phyloP scores from a whole-genome alignment of 2,888 invertebrate genomes.

The Aleiodes leptofemur region DNA sequence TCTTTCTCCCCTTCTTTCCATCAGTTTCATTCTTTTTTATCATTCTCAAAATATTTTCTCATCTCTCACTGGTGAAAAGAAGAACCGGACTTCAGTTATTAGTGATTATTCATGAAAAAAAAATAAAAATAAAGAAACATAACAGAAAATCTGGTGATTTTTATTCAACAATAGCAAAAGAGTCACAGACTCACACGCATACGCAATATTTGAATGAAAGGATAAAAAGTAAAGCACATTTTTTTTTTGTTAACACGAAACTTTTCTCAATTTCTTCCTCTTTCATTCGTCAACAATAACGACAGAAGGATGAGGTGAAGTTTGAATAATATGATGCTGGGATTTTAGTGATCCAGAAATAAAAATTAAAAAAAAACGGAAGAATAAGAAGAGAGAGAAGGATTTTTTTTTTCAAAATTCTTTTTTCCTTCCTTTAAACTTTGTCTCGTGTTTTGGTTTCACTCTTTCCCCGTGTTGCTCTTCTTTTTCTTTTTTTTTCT shows the following conservation, averaged over 20 bases:
- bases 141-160: slow-evolving; percentile 50
- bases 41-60: slow-evolving; percentile 38
- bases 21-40: slow-evolving; percentile 41
- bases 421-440: slow-evolving; percentile 17
- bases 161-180: slow-evolving; percentile 48
- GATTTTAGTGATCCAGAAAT: slow-evolving; percentile 30
- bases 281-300: slow-evolving; percentile 38
- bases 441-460: slow-evolving; percentile 39
- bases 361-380: neutral
- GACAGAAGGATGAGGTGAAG: slow-evolving; percentile 18
- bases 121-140: neutral
- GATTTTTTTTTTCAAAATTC: slow-evolving; percentile 7
- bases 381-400: neutral
- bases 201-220: slow-evolving; percentile 24
- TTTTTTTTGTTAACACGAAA: slow-evolving; percentile 17
- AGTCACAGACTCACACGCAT: slow-evolving; percentile 28
- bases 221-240: slow-evolving; percentile 21
- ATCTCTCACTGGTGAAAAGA: slow-evolving; percentile 39
- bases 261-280: neutral
- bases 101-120: slow-evolving; percentile 46
- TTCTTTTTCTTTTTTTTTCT: slow-evolving; percentile 3
- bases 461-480: slow-evolving; percentile 13
- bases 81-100: slow-evolving; percentile 38
- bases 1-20: slow-evolving; percentile 43
- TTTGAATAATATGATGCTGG: slow-evolving; percentile 30